Evolutionary conservation across 2,797 vertebrate species (phyloP).

Genomic region (Melanotaenia nigrans): DNA sequence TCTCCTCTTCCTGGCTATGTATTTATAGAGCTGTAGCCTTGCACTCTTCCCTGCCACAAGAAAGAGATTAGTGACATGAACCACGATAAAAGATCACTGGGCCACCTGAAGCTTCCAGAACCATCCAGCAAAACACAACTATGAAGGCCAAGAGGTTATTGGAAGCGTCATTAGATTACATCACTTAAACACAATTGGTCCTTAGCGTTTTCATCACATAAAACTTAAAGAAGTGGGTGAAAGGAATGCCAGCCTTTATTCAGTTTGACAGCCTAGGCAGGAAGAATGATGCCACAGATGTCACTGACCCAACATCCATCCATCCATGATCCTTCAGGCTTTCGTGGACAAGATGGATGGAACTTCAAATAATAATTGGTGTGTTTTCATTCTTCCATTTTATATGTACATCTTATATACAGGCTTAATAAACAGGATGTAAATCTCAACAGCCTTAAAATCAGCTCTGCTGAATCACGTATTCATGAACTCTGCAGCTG

Average conservation of each 20-base stretch:
- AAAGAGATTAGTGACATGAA: slow-evolving; percentile 69
- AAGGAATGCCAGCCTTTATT: not conserved
- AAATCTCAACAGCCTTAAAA: too few relatives aligned
- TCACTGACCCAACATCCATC: not conserved
- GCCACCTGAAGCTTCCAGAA: slow-evolving; percentile 71
- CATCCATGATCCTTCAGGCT: too few relatives aligned
- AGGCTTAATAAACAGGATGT: too few relatives aligned
- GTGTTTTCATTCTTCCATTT: too few relatives aligned
- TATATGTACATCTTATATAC: too few relatives aligned
- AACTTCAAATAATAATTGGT: too few relatives aligned
- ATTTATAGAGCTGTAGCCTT: slow-evolving; percentile 72
- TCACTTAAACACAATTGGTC: slow-evolving; percentile 6
- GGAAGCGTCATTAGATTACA: slow-evolving; percentile 28
- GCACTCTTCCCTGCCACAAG: slow-evolving; percentile 60
- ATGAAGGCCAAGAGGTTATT: slow-evolving; percentile 16
- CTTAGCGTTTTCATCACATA: not conserved
- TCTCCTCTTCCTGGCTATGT: slow-evolving; percentile 63
- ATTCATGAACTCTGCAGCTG: too few relatives aligned
- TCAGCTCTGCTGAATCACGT: too few relatives aligned
- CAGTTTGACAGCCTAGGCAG: not conserved
- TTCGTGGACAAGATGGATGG: too few relatives aligned
- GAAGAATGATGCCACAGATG: not conserved
- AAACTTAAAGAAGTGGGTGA: slow-evolving; percentile 8
- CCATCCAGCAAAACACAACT: slow-evolving; percentile 38
- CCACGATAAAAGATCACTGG: slow-evolving; percentile 71